Conservation (phyloP, 2,113 vertebrate genomes). For the Gnathonemus longibarbis region DNA sequence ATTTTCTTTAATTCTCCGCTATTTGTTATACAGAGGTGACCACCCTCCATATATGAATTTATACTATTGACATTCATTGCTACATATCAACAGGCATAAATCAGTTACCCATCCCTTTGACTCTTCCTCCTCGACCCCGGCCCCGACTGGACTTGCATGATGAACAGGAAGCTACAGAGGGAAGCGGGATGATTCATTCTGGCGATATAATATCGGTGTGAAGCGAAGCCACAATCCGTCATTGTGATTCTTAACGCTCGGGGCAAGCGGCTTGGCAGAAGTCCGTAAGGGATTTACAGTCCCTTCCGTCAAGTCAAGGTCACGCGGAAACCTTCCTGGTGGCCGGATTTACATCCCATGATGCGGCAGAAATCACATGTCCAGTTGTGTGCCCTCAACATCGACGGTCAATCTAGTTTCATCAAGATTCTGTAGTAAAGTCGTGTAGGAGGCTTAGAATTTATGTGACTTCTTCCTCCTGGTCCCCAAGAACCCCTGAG, state of each 20-base stretch:
- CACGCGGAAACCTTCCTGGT: not conserved
- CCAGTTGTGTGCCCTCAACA: not conserved
- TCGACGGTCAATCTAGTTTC: not conserved
- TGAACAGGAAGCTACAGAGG: slow-evolving; percentile 3
- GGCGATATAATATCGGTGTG: slow-evolving; percentile 2
- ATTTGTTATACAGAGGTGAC: not conserved
- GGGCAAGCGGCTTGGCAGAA: slow-evolving; percentile 9
- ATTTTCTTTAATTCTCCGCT: not conserved
- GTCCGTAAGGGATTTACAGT: slow-evolving; percentile 9
- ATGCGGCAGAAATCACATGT: not conserved
- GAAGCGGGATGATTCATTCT: slow-evolving; percentile 11
- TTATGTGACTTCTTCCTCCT: not conserved
- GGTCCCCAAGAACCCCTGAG: not conserved
- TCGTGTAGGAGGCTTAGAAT: not conserved
- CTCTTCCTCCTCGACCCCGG: not conserved
- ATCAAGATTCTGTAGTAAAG: not conserved
- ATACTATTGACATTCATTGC: not conserved
- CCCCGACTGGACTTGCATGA: not conserved
- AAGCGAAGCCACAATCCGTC: slow-evolving; percentile 1
- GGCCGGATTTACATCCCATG: not conserved
- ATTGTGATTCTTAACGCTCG: slow-evolving; percentile 6
- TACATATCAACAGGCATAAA: slow-evolving; percentile 2
- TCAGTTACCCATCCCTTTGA: not conserved
- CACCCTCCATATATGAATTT: not conserved
- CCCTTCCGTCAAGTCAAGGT: slow-evolving; percentile 17